Evolutionary conservation across 1,140 invertebrate genomes (phyloP).

Genomic region (Drosophila tropicalis): DNA sequence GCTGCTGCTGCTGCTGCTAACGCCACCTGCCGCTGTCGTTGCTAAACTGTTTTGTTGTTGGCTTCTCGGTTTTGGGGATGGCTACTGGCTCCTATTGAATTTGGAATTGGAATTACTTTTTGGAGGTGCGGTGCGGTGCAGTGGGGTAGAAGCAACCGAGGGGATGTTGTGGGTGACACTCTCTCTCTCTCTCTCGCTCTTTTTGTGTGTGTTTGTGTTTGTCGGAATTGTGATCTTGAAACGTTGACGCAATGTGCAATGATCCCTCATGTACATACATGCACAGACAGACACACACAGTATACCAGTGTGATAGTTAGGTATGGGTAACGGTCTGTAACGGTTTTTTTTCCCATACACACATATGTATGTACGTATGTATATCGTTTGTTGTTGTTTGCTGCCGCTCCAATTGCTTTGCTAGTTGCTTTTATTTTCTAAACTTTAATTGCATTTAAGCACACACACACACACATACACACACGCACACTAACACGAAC

Average conservation of each 20-base stretch:
- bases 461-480: constrained; percentile 47
- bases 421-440: constrained; percentile 56
- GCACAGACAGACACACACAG: constrained; percentile 26
- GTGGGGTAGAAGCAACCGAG: no score
- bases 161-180: constrained; percentile 12
- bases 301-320: no score
- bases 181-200: constrained; percentile 2
- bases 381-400: constrained; percentile 28
- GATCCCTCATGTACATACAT: constrained; percentile 64
- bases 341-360: constrained; percentile 29
- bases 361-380: no score
- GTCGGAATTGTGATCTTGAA: constrained; percentile 73
- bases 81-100: constrained; percentile 19
- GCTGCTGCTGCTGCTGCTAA: constrained; percentile 74
- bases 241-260: constrained; percentile 80
- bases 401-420: constrained; percentile 58
- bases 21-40: constrained; percentile 77
- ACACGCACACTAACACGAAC: constrained; percentile 20
- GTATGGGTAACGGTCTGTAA: constrained; percentile 1
- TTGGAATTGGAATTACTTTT: constrained; percentile 17
- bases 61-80: constrained; percentile 35
- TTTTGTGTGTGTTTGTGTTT: constrained; percentile 6
- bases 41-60: constrained; percentile 65
- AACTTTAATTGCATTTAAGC: constrained; percentile 79
- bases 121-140: constrained; percentile 14